phyloP scores from a whole-genome alignment of 2,888 invertebrate genomes.

The Diplolepis rosae region DNA sequence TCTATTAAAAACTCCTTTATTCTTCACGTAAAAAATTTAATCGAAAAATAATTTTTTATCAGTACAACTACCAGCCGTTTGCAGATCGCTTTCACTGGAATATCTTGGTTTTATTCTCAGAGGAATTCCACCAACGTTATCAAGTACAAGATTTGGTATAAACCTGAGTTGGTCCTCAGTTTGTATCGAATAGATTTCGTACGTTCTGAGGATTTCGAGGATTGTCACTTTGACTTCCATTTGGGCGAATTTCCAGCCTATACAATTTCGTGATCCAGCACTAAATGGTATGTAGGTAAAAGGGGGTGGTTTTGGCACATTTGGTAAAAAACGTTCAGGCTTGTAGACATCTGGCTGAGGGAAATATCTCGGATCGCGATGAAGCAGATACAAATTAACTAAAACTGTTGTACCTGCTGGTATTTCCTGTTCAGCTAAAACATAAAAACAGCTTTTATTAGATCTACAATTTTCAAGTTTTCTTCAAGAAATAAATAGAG shows the following conservation, averaged over 20 bases:
- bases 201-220: conserved; percentile 71
- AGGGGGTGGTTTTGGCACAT: conserved; percentile 67
- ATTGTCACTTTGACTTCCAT: conserved; percentile 72
- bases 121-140: conserved; percentile 60
- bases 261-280: conserved; percentile 73
- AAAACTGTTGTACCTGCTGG: conserved; percentile 68
- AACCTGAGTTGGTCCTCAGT: conserved; percentile 71
- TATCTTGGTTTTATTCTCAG: conserved; percentile 58
- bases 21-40: not conserved
- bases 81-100: not conserved
- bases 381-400: conserved; percentile 70
- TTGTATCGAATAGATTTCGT: conserved; percentile 69
- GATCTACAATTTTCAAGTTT: not conserved
- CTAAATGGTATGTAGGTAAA: conserved; percentile 74
- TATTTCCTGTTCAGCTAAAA: conserved; percentile 65
- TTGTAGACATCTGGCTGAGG: conserved; percentile 75
- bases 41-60: not conserved
- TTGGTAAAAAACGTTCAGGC: conserved; percentile 76
- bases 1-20: not conserved
- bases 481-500: not conserved
- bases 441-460: conserved; percentile 19
- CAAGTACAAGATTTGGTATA: conserved; percentile 73
- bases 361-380: conserved; percentile 74
- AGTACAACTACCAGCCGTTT: not conserved
- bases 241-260: conserved; percentile 70